phyloP scores from a whole-genome alignment of 1,140 invertebrate species.

The Apis florea region DNA sequence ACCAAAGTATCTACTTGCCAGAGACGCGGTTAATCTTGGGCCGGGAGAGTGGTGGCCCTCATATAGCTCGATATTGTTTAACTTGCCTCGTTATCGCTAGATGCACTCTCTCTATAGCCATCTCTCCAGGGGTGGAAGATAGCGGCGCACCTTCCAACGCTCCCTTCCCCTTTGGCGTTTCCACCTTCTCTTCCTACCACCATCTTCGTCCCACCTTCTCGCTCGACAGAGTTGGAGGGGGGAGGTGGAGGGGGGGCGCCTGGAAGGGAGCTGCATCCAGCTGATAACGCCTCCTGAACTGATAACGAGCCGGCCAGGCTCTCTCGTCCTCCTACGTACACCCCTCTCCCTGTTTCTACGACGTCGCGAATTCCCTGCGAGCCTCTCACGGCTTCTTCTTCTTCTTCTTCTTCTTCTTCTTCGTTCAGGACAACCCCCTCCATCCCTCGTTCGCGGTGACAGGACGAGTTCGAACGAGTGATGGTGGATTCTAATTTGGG shows the following conservation, averaged over 20 bases:
- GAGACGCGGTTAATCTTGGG: conserved; percentile 76
- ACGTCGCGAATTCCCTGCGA: not conserved
- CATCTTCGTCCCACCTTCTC: conserved; percentile 53
- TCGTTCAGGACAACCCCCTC: too few relatives aligned
- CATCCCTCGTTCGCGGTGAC: too few relatives aligned
- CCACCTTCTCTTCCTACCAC: not conserved
- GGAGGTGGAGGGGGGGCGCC: conserved; percentile 62
- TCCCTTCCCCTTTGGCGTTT: conserved; percentile 22
- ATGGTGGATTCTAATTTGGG: too few relatives aligned
- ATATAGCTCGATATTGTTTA: conserved; percentile 81
- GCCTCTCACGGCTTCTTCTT: too few relatives aligned
- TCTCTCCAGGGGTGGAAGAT: conserved; percentile 78
- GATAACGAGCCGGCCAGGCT: conserved; percentile 78
- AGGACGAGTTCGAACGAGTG: too few relatives aligned
- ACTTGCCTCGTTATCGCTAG: conserved; percentile 79
- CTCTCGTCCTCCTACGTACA: conserved; percentile 65
- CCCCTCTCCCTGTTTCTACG: not conserved
- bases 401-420: too few relatives aligned
- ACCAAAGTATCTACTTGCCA: conserved; percentile 54
- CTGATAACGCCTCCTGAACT: conserved; percentile 78
- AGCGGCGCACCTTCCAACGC: conserved; percentile 73
- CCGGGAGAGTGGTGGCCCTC: conserved; percentile 61
- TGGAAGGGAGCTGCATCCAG: conserved; percentile 68
- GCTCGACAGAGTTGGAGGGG: conserved; percentile 46
- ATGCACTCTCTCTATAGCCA: conserved; percentile 80